These are phyloP conservation scores for Argentina silus DNA, from an alignment of 2,797 vertebrate genomes.

Conservation along the genomic window DNA sequence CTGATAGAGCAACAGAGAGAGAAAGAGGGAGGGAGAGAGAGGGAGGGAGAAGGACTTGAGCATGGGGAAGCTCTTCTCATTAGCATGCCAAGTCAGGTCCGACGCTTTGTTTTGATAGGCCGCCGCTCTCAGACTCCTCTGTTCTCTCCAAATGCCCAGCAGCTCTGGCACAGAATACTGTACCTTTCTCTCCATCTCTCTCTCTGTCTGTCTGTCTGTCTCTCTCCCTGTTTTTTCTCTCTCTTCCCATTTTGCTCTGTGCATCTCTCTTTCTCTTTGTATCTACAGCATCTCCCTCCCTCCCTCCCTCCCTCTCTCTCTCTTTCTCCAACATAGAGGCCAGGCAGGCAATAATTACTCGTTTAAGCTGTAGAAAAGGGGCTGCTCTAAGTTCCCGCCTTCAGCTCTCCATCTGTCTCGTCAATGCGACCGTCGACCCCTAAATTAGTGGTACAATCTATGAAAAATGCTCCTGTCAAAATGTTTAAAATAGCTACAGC, in stretches of 20 bases:
- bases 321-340: conserved; percentile 7
- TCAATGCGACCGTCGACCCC: conserved; percentile 35
- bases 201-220: neutral
- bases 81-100: conserved; percentile 27
- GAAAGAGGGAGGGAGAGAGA: neutral
- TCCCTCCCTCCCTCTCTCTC: neutral
- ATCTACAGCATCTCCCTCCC: neutral
- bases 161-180: neutral
- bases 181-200: neutral
- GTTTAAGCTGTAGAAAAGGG: neutral
- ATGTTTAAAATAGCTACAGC: conserved; percentile 28
- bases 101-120: conserved; percentile 13
- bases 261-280: too few relatives aligned
- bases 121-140: neutral
- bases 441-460: conserved; percentile 55
- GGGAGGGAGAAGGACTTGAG: neutral
- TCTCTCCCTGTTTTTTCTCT: neutral
- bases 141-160: conserved; percentile 15
- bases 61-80: conserved; percentile 8
- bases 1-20: conserved; percentile 2
- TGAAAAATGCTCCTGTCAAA: conserved; percentile 54
- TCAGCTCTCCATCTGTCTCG: conserved; percentile 37
- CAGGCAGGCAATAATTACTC: conserved; percentile 13
- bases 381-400: conserved; percentile 28
- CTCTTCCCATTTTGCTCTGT: neutral